Evolutionary conservation across 2,113 vertebrate genomes (phyloP), one percentile per base, ranked within the genome.

Genomic region (Tachysurus fulvidraco): DNA sequence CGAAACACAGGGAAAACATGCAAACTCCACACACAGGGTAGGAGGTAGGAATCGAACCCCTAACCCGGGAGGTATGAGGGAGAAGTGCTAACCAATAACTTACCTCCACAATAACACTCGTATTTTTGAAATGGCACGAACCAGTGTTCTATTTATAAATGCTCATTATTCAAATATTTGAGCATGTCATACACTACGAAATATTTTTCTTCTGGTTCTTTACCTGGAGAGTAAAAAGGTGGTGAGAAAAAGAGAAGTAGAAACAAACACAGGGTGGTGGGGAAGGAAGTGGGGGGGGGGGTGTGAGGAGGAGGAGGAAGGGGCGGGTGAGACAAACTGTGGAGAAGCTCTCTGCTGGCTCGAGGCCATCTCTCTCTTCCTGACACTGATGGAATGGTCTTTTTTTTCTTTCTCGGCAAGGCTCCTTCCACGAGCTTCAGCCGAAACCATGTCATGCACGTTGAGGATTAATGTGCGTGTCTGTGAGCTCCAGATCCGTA

Each of bases 381-480:
- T 87, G 85, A 89, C 88, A 82, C 64, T 81, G 67, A 83, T 86
- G 69, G 78, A 83, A 83, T 67, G 36, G n/a, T 28, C 69, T 55
- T 81, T 54, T 54, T 44, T 52, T 50, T 78, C 52, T 79, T 41
- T 57, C 86, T 77, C 69, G 12, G 50, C 59, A 30, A n/a, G 36
- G 69, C 60, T 87, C 25, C 86, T 78, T 78, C 46, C 46, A 9
- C 28, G 25, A 55, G 79, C 17, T 25, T 46, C 52, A 30, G 8
- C 28, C 46, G 41, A 67, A 73, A 79, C 62, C 11, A 23, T 44
- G 23, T 67, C 50, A 59, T 17, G 44, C 81, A 69, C 54, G 9
- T 57, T 7, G 12, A 36, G 71, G 14, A 52, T 54, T 44, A 50
- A 62, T 69, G 84, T 4, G 62, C 44, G 52, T 59, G 59, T 54